A percentile compares a stretch with the other conserved stretches of the same genome.
These are phyloP conservation scores for Marasmarcha lunaedactyla DNA, from an alignment of 2,888 invertebrate genomes.

Conservation along the genomic window DNA sequence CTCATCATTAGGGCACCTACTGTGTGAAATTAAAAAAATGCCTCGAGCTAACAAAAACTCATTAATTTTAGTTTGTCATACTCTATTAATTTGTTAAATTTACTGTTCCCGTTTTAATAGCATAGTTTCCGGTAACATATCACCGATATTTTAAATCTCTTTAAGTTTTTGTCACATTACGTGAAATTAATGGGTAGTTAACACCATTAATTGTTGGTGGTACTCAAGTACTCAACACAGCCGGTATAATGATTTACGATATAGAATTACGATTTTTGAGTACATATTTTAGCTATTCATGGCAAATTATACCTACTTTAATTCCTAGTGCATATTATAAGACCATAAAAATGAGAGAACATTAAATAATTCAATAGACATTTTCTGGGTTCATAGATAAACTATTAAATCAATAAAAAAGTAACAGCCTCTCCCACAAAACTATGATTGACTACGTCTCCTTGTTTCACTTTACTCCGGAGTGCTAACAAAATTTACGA, in stretches of 20 bases:
- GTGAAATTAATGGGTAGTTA: conserved; percentile 24
- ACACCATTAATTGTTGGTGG: conserved; percentile 37
- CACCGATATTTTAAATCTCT: conserved; percentile 38
- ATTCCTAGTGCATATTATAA: no score
- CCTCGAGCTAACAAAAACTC: conserved; percentile 33
- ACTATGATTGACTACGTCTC: conserved; percentile 13
- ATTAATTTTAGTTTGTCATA: conserved; percentile 67
- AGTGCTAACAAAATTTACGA: conserved; percentile 45
- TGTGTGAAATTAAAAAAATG: conserved; percentile 40
- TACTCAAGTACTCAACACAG: no score
- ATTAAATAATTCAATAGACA: no score
- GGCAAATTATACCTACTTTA: no score
- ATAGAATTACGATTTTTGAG: no score
- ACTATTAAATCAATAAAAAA: no score
- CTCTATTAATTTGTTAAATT: conserved; percentile 63
- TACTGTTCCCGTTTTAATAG: conserved; percentile 51
- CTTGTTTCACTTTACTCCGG: conserved; percentile 14
- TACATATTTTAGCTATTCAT: no score
- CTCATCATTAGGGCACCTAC: conserved; percentile 45
- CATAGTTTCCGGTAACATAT: conserved; percentile 55
- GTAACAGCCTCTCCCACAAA: neutral
- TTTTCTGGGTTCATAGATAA: no score
- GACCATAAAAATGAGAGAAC: no score
- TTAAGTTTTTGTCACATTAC: no score
- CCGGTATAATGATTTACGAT: no score